These are phyloP conservation scores for Leptinotarsa texana DNA, from an alignment of 1,140 invertebrate genomes.

Conservation along the genomic window DNA sequence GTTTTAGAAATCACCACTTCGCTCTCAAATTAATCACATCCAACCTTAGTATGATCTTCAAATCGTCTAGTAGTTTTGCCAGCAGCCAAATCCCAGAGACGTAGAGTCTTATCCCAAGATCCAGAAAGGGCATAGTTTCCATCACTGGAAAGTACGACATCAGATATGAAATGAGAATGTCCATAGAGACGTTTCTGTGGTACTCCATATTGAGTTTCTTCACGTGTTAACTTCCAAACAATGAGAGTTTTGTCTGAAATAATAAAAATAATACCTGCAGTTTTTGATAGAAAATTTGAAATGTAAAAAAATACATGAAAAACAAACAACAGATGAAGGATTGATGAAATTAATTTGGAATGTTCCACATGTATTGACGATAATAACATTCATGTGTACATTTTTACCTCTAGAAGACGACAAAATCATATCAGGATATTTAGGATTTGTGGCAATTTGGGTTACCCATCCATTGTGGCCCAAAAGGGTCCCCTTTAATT, in stretches of 20 bases:
- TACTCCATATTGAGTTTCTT: constrained; percentile 92
- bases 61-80: constrained; percentile 91
- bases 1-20: constrained; percentile 37
- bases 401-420: constrained; percentile 93
- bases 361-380: too few species aligned
- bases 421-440: constrained; percentile 97
- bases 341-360: too few species aligned
- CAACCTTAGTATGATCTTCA: constrained; percentile 98
- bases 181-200: constrained; percentile 95
- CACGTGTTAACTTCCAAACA: constrained; percentile 95
- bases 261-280: constrained; percentile 21
- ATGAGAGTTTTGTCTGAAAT: constrained; percentile 94
- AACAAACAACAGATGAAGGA: too few species aligned
- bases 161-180: constrained; percentile 98
- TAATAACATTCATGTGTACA: too few species aligned
- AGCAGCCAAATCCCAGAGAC: constrained; percentile 97
- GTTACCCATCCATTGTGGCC: constrained; percentile 99
- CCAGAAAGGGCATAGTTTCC: constrained; percentile 99
- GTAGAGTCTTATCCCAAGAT: constrained; percentile 98
- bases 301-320: too few species aligned
- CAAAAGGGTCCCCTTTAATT: constrained; percentile 87
- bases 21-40: constrained; percentile 54
- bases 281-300: too few species aligned
- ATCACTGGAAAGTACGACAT: constrained; percentile 98
- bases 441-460: constrained; percentile 98